A percentile compares a stretch with the other conserved stretches of the same genome.
Conservation (phyloP, 2,797 vertebrate genomes). For the Sardinella longiceps region DNA sequence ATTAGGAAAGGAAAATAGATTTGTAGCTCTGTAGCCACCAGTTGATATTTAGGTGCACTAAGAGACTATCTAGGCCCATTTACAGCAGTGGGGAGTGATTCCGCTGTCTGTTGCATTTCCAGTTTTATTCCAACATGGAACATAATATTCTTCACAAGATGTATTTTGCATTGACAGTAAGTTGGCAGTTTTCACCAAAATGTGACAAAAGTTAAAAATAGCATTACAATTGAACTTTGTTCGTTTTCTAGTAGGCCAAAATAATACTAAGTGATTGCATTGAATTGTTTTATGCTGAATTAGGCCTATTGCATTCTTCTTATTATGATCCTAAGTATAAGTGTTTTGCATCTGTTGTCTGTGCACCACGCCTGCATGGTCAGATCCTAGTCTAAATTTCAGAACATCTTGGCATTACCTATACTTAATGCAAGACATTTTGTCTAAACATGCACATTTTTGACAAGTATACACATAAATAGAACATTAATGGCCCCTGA, state of each 20-base stretch:
- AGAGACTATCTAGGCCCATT: not conserved
- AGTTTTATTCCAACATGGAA: no score
- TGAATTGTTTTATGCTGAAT: no score
- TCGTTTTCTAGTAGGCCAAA: not conserved
- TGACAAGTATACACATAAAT: not conserved
- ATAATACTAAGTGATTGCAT: no score
- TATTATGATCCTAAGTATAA: no score
- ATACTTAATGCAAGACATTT: not conserved
- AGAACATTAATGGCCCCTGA: not conserved
- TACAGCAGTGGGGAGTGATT: not conserved
- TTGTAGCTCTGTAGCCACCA: not conserved
- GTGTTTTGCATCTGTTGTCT: not conserved
- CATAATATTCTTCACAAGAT: not conserved
- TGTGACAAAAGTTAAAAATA: not conserved
- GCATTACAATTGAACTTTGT: not conserved
- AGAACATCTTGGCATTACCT: not conserved
- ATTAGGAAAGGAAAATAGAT: not conserved
- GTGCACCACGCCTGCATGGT: not conserved
- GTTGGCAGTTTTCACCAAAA: not conserved
- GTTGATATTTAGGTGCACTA: not conserved
- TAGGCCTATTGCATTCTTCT: no score
- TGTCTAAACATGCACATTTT: no score
- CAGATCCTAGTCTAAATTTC: not conserved
- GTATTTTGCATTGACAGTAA: not conserved
- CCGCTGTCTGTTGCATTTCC: not conserved